Conservation (phyloP, 2,888 invertebrate species). For the Calephelis perditalis region DNA sequence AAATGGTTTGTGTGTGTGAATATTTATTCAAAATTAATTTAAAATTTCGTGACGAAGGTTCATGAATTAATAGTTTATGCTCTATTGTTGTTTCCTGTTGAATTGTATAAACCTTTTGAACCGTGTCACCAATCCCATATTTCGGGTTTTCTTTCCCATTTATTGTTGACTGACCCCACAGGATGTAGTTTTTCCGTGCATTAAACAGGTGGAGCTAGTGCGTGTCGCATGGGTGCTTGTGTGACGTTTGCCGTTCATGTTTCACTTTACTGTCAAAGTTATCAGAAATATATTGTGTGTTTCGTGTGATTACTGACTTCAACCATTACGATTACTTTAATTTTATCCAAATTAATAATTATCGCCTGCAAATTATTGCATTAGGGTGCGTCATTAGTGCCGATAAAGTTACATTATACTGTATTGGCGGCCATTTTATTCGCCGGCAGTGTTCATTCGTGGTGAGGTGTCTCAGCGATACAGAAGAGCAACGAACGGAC, state of each 20-base stretch:
- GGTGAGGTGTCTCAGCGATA: slow-evolving; percentile 72
- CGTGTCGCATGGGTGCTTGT: slow-evolving; percentile 45
- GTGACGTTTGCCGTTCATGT: slow-evolving; percentile 61
- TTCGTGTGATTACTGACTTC: slow-evolving; percentile 33
- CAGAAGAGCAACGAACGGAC: slow-evolving; percentile 61
- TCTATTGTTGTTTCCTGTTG: slow-evolving; percentile 43
- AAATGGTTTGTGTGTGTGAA: too few relatives aligned
- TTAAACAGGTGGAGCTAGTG: slow-evolving; percentile 68
- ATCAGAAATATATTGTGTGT: slow-evolving; percentile 40
- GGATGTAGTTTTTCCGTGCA: slow-evolving; percentile 48
- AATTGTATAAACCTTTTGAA: slow-evolving; percentile 56
- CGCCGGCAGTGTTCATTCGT: slow-evolving; percentile 74
- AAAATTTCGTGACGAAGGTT: slow-evolving; percentile 2
- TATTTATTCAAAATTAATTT: not conserved
- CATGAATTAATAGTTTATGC: slow-evolving; percentile 10
- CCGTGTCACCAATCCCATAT: slow-evolving; percentile 61
- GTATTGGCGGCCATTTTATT: slow-evolving; percentile 75
- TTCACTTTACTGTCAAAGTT: slow-evolving; percentile 53
- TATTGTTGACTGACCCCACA: slow-evolving; percentile 42
- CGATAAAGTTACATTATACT: slow-evolving; percentile 57
- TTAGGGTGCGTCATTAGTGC: slow-evolving; percentile 43
- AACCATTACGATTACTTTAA: slow-evolving; percentile 1
- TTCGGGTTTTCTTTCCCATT: slow-evolving; percentile 53
- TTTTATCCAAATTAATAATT: slow-evolving; percentile 32
- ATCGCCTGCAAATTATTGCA: slow-evolving; percentile 36